Conservation (phyloP, 2,888 invertebrate species). For the Caenorhabditis sp. region DNA sequence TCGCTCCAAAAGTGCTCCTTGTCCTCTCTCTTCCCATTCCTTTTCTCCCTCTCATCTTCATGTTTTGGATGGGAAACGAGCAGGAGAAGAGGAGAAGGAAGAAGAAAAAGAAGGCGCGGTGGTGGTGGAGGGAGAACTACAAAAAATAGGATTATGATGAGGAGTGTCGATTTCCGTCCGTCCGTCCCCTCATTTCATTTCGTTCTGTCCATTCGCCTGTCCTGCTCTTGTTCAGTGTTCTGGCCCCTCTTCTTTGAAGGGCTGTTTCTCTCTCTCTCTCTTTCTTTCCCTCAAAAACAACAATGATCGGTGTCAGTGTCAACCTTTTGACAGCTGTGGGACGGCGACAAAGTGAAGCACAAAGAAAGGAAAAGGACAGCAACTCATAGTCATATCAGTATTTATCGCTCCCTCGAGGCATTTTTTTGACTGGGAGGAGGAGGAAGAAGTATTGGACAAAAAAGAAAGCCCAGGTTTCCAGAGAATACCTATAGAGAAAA, state of each 20-base stretch:
- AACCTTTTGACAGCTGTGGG: conserved; percentile 20
- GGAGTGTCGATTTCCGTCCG: conserved; percentile 34
- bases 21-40: conserved; percentile 13
- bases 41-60: conserved; percentile 30
- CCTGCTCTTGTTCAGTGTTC: background rate
- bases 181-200: conserved; percentile 11
- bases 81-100: conserved; percentile 7
- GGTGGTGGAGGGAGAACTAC: conserved; percentile 52
- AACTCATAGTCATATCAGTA: conserved; percentile 66
- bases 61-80: conserved; percentile 36
- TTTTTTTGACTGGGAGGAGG: conserved; percentile 28
- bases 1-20: conserved; percentile 53
- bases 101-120: conserved; percentile 22
- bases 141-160: conserved; percentile 58
- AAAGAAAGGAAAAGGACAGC: conserved; percentile 41
- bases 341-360: conserved; percentile 29
- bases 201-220: conserved; percentile 11
- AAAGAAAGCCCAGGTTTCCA: conserved; percentile 9
- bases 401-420: conserved; percentile 58
- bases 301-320: conserved; percentile 28
- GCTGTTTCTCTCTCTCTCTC: background rate
- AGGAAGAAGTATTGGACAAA: conserved; percentile 48
- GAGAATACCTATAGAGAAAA: conserved; percentile 13
- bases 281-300: conserved; percentile 2
- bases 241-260: background rate